phyloP scores from a whole-genome alignment of 2,113 vertebrate genomes.

The Macrotus californicus region DNA sequence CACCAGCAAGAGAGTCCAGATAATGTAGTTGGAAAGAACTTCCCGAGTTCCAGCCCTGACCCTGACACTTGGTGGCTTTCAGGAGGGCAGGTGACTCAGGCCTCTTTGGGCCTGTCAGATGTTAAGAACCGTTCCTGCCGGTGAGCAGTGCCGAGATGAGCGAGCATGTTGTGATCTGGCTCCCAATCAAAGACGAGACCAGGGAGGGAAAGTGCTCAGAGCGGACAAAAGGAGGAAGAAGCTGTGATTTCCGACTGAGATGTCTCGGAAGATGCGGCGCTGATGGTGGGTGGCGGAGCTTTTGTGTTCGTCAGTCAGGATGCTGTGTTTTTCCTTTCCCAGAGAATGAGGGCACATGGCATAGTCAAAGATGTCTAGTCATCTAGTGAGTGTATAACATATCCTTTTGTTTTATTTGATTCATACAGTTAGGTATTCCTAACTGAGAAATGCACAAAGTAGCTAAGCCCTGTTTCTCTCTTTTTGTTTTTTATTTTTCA shows the following conservation, averaged over 20 bases:
- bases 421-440: neutral
- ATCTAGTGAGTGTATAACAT: neutral
- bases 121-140: neutral
- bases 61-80: neutral
- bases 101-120: neutral
- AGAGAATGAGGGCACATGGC: neutral
- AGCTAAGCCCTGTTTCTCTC: neutral
- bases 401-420: neutral
- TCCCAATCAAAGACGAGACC: neutral
- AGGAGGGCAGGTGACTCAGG: neutral
- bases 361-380: neutral
- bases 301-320: neutral
- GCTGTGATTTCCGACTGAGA: neutral
- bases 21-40: neutral
- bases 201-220: neutral
- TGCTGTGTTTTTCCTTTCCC: neutral
- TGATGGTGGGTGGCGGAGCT: too few species aligned
- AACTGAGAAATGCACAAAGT: neutral
- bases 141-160: neutral
- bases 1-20: neutral
- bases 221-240: neutral
- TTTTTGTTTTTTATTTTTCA: neutral
- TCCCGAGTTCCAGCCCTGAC: neutral
- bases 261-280: neutral
- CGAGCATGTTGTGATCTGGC: fast-evolving